Base-by-base conservation (phyloP, 2,113 vertebrate genomes). In the Chaenogobius annularis region DNA sequence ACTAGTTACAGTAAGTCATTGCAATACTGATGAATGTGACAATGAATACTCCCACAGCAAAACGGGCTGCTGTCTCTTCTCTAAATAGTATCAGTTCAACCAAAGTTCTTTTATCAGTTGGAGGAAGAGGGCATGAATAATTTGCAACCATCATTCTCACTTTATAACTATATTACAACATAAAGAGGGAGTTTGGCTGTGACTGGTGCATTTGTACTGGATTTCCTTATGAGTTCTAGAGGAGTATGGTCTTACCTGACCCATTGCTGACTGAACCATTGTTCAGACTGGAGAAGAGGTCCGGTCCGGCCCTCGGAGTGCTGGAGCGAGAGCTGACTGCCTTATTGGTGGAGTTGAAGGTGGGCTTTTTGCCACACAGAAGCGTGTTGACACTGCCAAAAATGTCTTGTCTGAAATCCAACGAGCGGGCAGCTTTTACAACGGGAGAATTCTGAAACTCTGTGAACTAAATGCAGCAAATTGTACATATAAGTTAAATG, bases 341-440 rank as follows among this genome's bases (percentile, higher is more conserved):
- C 55, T 58, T 23, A 9, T 74, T 83, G 70, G 80, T 85, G 56
- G 82, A 86, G 63, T 85, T 90, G 40, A 40, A 70, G 64, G 66
- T 79, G 7, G 79, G 4, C 44, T 73, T 17, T 37, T 68, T 83
- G 40, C 85, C 84, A 69, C 92, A 93, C 43, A 93, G 73, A 3
- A 93, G 54, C 81, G 66, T 79, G 70, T 75, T 90, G 44, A 92
- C 11, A 62, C 89, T 91, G 72, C 83, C 87, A 56, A 85, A 66
- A 77, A 83, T 73, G 78, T 93, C 66, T 3, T 55, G 37, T 66
- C 23, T 70, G 66, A 93, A 92, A 77, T 93, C 76, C 79, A 92
- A 19, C 11, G 78, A 73, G 9, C 35, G 8, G 0, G 85, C 74
- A n/a, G 82, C 75, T 44, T 77, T 70, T 14, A 90, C 72, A 67